phyloP scores from a whole-genome alignment of 1,140 invertebrate genomes.

The Zaprionus ornatus region DNA sequence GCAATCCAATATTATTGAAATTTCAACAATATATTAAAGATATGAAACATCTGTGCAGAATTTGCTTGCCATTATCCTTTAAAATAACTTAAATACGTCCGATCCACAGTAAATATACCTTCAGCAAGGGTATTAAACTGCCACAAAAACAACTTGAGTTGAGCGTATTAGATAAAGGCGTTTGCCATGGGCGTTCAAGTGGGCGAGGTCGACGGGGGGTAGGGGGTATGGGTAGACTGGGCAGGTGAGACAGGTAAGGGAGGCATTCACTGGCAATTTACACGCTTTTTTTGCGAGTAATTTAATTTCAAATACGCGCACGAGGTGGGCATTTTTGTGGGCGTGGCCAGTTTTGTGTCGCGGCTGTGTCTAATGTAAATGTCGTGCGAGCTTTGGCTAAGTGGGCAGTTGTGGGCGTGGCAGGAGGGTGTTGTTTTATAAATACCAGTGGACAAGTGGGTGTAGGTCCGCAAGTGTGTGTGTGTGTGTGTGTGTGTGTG shows the following conservation, averaged over 20 bases:
- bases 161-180: slow-evolving; percentile 38
- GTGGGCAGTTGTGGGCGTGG: background rate
- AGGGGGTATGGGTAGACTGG: background rate
- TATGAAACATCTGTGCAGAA: background rate
- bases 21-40: background rate
- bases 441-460: slow-evolving; percentile 16
- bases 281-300: slow-evolving; percentile 79
- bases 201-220: background rate
- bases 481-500: slow-evolving; percentile 6
- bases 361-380: slow-evolving; percentile 32
- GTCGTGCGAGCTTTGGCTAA: background rate
- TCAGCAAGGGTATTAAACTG: background rate
- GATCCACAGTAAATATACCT: background rate
- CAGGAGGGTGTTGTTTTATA: background rate
- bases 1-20: background rate
- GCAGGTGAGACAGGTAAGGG: background rate
- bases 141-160: slow-evolving; percentile 15
- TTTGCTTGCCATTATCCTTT: too few relatives aligned
- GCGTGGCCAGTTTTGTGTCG: slow-evolving; percentile 42
- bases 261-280: slow-evolving; percentile 76
- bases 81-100: background rate
- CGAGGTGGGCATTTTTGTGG: slow-evolving; percentile 53
- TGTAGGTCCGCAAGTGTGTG: background rate
- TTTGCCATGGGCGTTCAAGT: background rate
- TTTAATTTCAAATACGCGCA: slow-evolving; percentile 77